Evolutionary conservation across 2,113 vertebrate genomes (phyloP).

Genomic region (Hydrochoerus hydrochaeris): DNA sequence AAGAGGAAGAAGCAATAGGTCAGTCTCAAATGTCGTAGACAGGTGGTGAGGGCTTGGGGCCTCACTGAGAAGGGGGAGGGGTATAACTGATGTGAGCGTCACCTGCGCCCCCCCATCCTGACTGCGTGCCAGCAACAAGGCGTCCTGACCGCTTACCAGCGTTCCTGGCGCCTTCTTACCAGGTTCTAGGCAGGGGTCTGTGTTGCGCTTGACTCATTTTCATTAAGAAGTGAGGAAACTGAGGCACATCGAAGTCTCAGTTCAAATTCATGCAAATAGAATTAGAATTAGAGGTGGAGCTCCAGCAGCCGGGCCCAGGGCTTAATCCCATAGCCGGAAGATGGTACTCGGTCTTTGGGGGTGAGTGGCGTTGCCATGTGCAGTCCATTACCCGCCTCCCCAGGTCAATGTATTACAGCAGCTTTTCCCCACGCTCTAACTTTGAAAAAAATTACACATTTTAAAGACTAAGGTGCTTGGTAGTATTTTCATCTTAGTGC

Average conservation of each 20-base stretch:
- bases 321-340: background rate
- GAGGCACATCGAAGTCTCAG: background rate
- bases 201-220: background rate
- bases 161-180: background rate
- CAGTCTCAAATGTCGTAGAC: background rate
- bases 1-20: background rate
- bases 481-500: constrained; percentile 56
- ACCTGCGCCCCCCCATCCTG: background rate
- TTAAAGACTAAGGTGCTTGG: constrained; percentile 28
- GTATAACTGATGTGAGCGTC: background rate
- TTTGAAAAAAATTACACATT: constrained; percentile 1
- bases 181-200: background rate
- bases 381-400: background rate
- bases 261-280: background rate
- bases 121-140: background rate
- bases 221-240: constrained; percentile 32
- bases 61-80: background rate
- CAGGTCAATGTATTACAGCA: constrained; percentile 24
- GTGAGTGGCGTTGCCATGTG: background rate
- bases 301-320: background rate
- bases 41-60: background rate
- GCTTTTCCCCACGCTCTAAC: constrained; percentile 43
- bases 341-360: background rate
- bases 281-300: constrained; percentile 1
- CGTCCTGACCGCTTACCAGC: background rate